These are phyloP conservation scores for Amphiura filiformis DNA, from an alignment of 35 echinoderm and acorn worm genomes.

Conservation along the genomic window DNA sequence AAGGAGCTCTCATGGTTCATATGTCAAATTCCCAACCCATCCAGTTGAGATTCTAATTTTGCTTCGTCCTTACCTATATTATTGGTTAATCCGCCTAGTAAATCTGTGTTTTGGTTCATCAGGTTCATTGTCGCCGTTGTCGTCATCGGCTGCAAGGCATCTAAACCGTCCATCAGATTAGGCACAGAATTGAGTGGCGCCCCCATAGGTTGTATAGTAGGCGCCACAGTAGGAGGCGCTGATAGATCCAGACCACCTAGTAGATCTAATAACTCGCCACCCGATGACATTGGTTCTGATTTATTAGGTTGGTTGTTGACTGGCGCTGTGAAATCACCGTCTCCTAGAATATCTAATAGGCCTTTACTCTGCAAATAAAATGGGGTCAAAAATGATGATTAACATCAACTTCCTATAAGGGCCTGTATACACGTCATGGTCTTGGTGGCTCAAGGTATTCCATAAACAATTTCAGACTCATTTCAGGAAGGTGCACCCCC, in stretches of 20 bases:
- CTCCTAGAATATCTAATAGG: slow-evolving; percentile 82
- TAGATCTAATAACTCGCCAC: slow-evolving; percentile 75
- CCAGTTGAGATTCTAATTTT: too few relatives aligned
- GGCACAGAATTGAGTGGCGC: slow-evolving; percentile 44
- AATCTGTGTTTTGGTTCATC: slow-evolving; percentile 42
- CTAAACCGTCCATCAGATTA: slow-evolving; percentile 76
- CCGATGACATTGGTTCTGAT: slow-evolving; percentile 20
- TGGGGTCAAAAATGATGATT: neutral
- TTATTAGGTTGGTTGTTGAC: slow-evolving; percentile 23
- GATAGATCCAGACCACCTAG: slow-evolving; percentile 56
- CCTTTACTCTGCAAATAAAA: slow-evolving; percentile 63
- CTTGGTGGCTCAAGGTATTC: too few relatives aligned
- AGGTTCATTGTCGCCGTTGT: slow-evolving; percentile 7
- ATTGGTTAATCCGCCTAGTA: slow-evolving; percentile 76
- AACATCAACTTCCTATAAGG: neutral
- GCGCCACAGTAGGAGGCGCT: neutral
- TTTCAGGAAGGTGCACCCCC: too few relatives aligned
- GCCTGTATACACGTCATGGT: too few relatives aligned
- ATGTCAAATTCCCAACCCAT: too few relatives aligned
- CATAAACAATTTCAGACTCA: too few relatives aligned
- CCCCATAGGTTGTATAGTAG: neutral
- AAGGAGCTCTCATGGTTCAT: too few relatives aligned
- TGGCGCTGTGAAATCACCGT: slow-evolving; percentile 32
- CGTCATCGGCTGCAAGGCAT: slow-evolving; percentile 51
- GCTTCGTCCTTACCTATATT: slow-evolving; percentile 50